Percentiles rank a stretch among this genome's conserved stretches.
These are phyloP conservation scores for Pseudopleuronectes americanus DNA, from an alignment of 2,797 vertebrate species.

Conservation along the genomic window DNA sequence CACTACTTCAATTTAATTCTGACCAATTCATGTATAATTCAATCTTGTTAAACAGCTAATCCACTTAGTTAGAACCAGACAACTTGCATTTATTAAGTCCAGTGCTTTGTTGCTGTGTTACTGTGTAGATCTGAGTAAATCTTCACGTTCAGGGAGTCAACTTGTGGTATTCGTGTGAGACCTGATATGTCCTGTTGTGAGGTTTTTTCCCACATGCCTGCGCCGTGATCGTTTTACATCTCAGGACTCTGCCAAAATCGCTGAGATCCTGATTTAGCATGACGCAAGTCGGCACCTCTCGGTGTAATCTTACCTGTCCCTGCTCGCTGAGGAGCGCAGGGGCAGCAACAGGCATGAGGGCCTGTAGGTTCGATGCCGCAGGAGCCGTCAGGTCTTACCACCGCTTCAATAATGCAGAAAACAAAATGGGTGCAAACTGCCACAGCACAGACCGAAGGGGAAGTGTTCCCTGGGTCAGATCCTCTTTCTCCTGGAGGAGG, in stretches of 20 bases:
- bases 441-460: slow-evolving; percentile 1
- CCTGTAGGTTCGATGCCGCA: slow-evolving; percentile 52
- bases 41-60: no score
- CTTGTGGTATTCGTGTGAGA: slow-evolving; percentile 44
- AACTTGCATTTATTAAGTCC: not conserved
- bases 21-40: no score
- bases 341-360: slow-evolving; percentile 20
- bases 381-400: slow-evolving; percentile 36
- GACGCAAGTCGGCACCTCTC: slow-evolving; percentile 57
- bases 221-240: slow-evolving; percentile 54
- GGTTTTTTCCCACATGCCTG: slow-evolving; percentile 52
- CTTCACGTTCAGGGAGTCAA: slow-evolving; percentile 26
- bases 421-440: slow-evolving; percentile 68
- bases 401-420: slow-evolving; percentile 77
- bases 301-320: slow-evolving; percentile 70
- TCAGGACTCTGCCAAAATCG: slow-evolving; percentile 56
- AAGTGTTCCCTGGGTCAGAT: slow-evolving; percentile 21
- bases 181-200: slow-evolving; percentile 21
- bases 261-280: slow-evolving; percentile 69
- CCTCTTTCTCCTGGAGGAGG: slow-evolving; percentile 8
- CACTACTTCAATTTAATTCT: no score
- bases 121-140: slow-evolving; percentile 1
- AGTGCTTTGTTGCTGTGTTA: not conserved
- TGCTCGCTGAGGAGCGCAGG: slow-evolving; percentile 32
- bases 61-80: no score